A percentile compares a stretch with the other conserved stretches of the same genome.
Evolutionary conservation across 2,797 vertebrate genomes (phyloP).

Genomic region (Arnoldichthys spilopterus): DNA sequence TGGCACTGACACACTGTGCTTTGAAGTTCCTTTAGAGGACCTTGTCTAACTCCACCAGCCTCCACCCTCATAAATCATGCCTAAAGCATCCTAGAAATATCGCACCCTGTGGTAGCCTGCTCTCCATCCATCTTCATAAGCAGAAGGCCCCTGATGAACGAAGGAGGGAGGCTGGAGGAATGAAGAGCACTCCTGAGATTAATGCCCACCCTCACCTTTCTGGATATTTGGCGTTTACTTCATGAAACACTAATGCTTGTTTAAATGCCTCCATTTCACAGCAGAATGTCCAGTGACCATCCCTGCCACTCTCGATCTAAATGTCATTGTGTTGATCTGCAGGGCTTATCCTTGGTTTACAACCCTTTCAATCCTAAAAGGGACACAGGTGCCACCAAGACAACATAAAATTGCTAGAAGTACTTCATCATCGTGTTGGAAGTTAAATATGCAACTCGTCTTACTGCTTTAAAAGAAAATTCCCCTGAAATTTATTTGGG

Average conservation of each 20-base stretch:
- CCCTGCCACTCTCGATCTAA: slow-evolving; percentile 9
- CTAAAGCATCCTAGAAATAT: slow-evolving; percentile 69
- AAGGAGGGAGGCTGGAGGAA: slow-evolving; percentile 36
- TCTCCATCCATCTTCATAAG: slow-evolving; percentile 68
- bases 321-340: not conserved
- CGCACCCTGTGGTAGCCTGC: slow-evolving; percentile 62
- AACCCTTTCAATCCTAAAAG: not conserved
- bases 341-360: slow-evolving; percentile 1
- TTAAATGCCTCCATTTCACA: not conserved
- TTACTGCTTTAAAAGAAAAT: no score
- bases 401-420: not conserved
- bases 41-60: slow-evolving; percentile 51
- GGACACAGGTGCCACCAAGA: not conserved
- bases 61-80: slow-evolving; percentile 67
- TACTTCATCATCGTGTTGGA: not conserved
- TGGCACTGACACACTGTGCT: slow-evolving; percentile 22
- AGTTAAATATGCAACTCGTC: not conserved
- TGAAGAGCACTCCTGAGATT: slow-evolving; percentile 42
- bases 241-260: slow-evolving; percentile 62
- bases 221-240: slow-evolving; percentile 57
- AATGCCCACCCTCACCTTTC: slow-evolving; percentile 60
- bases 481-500: no score
- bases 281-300: not conserved
- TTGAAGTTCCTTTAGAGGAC: slow-evolving; percentile 55
- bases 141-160: slow-evolving; percentile 63